phyloP scores from a whole-genome alignment of 2,888 invertebrate species.

The Mythimna ferrago region DNA sequence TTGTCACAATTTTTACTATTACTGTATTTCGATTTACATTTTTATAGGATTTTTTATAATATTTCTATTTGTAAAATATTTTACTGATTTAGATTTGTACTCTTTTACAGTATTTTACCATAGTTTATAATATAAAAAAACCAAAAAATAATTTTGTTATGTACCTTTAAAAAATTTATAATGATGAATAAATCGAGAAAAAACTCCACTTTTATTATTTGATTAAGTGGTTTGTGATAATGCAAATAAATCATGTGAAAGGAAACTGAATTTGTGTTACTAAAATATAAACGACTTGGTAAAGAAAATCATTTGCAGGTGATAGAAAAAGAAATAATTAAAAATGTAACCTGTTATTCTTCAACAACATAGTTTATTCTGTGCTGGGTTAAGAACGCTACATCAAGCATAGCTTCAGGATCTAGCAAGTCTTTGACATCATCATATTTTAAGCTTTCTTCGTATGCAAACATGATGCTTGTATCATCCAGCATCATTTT shows the following conservation, averaged over 20 bases:
- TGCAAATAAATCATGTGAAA: conserved; percentile 51
- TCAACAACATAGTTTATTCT: conserved; percentile 90
- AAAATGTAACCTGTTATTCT: conserved; percentile 68
- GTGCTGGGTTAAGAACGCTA: conserved; percentile 95
- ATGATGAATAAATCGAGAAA: conserved; percentile 35
- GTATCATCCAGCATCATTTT: conserved; percentile 98
- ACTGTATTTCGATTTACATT: conserved; percentile 56
- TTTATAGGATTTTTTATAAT: conserved; percentile 65
- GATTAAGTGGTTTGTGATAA: conserved; percentile 56
- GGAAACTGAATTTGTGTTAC: conserved; percentile 19
- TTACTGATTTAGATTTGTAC: conserved; percentile 56
- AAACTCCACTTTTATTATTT: conserved; percentile 29
- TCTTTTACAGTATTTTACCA: conserved; percentile 61
- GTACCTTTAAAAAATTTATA: conserved; percentile 50
- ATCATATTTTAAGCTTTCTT: conserved; percentile 96
- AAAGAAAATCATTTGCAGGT: conserved; percentile 9
- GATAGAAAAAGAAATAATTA: neutral
- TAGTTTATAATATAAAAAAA: conserved; percentile 53
- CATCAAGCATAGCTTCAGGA: conserved; percentile 96
- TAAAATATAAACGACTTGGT: neutral
- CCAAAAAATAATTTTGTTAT: conserved; percentile 61
- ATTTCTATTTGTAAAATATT: conserved; percentile 53
- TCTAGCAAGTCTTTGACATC: conserved; percentile 94
- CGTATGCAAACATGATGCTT: conserved; percentile 97
- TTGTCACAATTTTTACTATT: conserved; percentile 60